Conservation (phyloP, 2,888 invertebrate species). For the Drosophila ochracea region DNA sequence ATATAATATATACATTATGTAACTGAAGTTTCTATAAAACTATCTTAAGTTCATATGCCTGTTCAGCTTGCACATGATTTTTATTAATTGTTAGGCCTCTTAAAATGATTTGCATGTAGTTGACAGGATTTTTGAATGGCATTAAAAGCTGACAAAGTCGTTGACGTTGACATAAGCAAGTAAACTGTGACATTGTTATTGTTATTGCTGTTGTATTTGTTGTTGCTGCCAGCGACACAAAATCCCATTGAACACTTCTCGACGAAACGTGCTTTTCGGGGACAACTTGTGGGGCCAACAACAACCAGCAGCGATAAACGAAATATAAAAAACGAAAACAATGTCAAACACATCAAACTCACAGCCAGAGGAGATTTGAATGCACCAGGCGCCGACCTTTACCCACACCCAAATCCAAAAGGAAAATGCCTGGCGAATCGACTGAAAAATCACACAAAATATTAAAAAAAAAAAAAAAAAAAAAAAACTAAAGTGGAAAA, state of each 20-base stretch:
- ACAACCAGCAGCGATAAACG: conserved; percentile 29
- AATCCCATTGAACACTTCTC: conserved; percentile 61
- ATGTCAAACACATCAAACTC: conserved; percentile 76
- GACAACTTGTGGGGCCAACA: conserved; percentile 16
- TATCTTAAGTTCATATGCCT: neutral
- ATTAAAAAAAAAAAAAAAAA: conserved; percentile 2
- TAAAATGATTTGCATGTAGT: conserved; percentile 18
- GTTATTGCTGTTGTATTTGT: conserved; percentile 1
- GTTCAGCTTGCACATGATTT: neutral
- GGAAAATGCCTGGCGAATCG: conserved; percentile 68
- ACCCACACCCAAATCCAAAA: conserved; percentile 26
- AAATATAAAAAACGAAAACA: conserved; percentile 59
- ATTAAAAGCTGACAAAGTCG: conserved; percentile 56
- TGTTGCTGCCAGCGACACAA: conserved; percentile 32
- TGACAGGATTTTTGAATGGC: conserved; percentile 31
- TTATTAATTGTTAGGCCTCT: conserved; percentile 27
- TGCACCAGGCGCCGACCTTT: conserved; percentile 7
- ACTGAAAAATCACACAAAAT: conserved; percentile 60
- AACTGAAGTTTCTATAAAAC: neutral
- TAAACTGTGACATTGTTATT: conserved; percentile 39
- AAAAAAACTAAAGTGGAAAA: conserved; percentile 14
- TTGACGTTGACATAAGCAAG: conserved; percentile 56
- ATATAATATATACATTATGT: neutral
- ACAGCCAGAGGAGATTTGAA: conserved; percentile 48
- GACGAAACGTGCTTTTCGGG: conserved; percentile 53